A percentile compares a stretch with the other conserved stretches of the same genome.
These are phyloP conservation scores for Barypeithes pellucidus DNA, from an alignment of 2,888 invertebrate genomes.

Conservation along the genomic window DNA sequence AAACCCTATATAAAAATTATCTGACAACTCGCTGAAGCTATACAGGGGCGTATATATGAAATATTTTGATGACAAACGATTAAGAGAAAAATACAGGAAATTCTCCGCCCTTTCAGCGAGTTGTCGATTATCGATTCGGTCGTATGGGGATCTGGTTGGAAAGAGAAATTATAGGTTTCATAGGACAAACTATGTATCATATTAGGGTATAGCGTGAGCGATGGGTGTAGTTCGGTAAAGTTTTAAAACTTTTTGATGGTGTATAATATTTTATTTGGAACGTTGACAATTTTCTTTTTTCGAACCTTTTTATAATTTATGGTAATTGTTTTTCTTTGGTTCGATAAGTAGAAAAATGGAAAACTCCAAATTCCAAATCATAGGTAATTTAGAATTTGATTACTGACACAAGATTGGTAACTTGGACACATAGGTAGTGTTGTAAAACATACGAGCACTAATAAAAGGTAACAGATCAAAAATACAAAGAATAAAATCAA, in stretches of 20 bases:
- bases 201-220: constrained; percentile 36
- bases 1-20: background rate
- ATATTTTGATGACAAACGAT: constrained; percentile 33
- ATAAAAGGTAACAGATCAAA: too few species aligned
- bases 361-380: background rate
- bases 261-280: constrained; percentile 1
- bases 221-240: background rate
- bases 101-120: constrained; percentile 41
- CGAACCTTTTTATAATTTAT: background rate
- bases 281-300: background rate
- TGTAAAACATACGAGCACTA: too few species aligned
- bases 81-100: constrained; percentile 26
- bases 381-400: background rate
- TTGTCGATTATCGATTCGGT: constrained; percentile 42
- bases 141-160: constrained; percentile 35
- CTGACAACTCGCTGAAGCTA: constrained; percentile 1
- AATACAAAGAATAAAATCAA: too few species aligned
- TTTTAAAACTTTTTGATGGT: constrained; percentile 8
- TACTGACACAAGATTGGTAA: too few species aligned
- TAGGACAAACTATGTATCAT: constrained; percentile 20
- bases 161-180: constrained; percentile 37
- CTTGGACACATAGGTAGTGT: too few species aligned
- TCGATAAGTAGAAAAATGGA: background rate
- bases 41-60: constrained; percentile 36
- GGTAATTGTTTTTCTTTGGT: background rate